Evolutionary conservation across 1,140 invertebrate genomes (phyloP).

Genomic region (Armadillidium nasatum): DNA sequence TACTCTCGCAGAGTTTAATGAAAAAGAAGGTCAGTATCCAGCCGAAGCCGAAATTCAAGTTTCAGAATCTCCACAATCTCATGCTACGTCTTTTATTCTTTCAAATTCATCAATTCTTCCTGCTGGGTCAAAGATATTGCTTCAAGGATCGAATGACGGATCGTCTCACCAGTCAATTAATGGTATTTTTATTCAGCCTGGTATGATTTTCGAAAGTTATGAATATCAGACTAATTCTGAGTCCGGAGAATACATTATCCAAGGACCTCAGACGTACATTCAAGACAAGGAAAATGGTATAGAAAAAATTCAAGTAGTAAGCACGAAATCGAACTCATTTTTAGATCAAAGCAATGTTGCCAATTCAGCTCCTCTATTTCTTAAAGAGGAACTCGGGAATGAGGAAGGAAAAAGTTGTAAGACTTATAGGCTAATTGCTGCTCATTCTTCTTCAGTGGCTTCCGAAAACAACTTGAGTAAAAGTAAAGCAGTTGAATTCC

Average conservation of each 20-base stretch:
- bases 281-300: not conserved
- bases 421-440: not conserved
- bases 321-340: not conserved
- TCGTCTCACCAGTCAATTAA: not conserved
- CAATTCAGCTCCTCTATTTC: not conserved
- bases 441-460: not conserved
- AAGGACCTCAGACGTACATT: not conserved
- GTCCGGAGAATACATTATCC: not conserved
- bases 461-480: not conserved
- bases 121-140: not conserved
- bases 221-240: not conserved
- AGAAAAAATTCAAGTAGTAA: not conserved
- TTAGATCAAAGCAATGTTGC: not conserved
- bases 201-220: not conserved
- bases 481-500: not conserved
- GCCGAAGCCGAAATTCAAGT: not conserved
- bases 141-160: not conserved
- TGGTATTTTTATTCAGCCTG: not conserved
- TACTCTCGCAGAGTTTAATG: not conserved
- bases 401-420: not conserved
- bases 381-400: not conserved
- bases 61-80: not conserved
- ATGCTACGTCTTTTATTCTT: not conserved
- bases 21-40: not conserved
- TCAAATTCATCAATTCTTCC: not conserved